A percentile compares a stretch with the other conserved stretches of the same genome.
phyloP scores from a whole-genome alignment of 2,113 vertebrate species.

The Cisticola juncidis region DNA sequence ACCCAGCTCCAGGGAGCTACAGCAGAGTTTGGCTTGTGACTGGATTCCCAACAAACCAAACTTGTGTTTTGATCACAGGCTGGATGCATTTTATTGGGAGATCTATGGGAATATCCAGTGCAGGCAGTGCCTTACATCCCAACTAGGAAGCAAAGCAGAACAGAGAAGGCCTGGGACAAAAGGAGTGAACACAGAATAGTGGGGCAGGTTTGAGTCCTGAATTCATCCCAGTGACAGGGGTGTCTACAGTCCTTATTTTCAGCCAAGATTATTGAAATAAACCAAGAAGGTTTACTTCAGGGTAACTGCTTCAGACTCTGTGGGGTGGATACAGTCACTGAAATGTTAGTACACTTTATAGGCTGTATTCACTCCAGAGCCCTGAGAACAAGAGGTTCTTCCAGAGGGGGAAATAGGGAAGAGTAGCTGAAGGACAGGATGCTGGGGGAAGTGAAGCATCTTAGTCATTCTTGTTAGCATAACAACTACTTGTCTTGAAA shows the following conservation, averaged over 20 bases:
- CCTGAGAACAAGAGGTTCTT: not conserved
- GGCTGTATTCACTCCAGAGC: not conserved
- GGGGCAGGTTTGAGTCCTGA: not conserved
- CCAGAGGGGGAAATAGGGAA: not conserved
- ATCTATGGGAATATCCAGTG: not conserved
- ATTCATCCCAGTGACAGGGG: not conserved
- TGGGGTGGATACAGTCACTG: not conserved
- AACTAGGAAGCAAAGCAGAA: not conserved
- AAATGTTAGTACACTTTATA: not conserved
- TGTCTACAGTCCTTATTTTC: not conserved
- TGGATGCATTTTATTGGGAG: not conserved
- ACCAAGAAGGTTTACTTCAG: not conserved
- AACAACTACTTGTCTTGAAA: not conserved
- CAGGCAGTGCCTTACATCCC: not conserved
- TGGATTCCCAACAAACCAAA: not conserved
- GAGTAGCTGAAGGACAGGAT: not conserved
- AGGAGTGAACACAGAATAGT: not conserved
- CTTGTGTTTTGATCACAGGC: not conserved
- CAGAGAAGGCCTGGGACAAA: not conserved
- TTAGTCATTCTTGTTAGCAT: not conserved
- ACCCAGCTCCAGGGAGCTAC: not conserved
- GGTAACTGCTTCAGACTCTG: not conserved
- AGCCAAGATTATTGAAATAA: not conserved
- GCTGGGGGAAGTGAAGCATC: not conserved
- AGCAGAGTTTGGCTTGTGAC: not conserved